Base-by-base conservation (phyloP, 1,140 invertebrate genomes). In the Neodiprion pinetum region DNA sequence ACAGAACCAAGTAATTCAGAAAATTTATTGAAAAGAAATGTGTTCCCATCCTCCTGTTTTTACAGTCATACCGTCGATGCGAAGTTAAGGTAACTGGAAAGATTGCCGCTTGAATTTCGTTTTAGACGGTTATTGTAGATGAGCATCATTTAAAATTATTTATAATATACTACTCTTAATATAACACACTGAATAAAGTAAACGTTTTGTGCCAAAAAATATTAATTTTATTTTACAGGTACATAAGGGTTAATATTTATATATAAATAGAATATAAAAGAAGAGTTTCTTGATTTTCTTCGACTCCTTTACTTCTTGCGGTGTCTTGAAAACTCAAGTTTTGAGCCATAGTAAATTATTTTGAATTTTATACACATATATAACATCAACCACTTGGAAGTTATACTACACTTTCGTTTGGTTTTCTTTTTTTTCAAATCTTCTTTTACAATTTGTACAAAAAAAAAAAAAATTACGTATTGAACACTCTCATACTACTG, bases 211-310 rank as follows among this genome's bases (percentile, higher is more conserved):
- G 53, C 53, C 53, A 61, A 61, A 61, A 61, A 61, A 61, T 61
- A 61, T 61, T 4, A 72, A 68, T 72, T 83, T 83, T 82, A 83
- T 83, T 83, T 74, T 77, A 85, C 82, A 84, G 80, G 82, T 84
- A 85, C 82, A 84, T 78, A 78, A 82, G 23, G 72, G 76, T 73
- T 78, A 71, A 77, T 74, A 77, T 74, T 77, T 79, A 83, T 78
- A 79, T 75, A 70, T 75, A 70, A 23, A 71, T 48, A 9, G 72
- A 68, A 75, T 68, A 76, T 21, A 73, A 74, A 65, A 72, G 68
- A 72, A 14, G 11, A 21, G 49, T 65, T 72, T 74, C 72, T 69
- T 66, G 28, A 40, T 53, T 53, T 69, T 69, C 67, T 69, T 67
- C n/a, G 9, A 23, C 72, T 73, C 49, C 28, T 73, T 73, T 69